Base-by-base conservation (phyloP, 2,888 invertebrate species). In the Willowsia nigromaculata region DNA sequence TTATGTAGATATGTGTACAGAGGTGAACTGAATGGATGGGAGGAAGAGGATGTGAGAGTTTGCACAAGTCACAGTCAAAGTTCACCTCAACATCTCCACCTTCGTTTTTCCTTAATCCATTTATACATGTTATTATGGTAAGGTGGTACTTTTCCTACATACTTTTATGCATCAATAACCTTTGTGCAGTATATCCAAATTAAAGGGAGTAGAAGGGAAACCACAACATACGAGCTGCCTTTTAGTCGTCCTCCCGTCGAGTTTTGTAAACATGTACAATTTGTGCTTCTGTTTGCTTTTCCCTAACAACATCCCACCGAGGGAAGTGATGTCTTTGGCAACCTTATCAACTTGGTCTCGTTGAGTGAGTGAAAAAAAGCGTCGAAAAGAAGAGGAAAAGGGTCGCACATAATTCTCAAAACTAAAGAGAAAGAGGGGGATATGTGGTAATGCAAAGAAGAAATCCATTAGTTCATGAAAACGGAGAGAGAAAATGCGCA, bases 211-310 rank as follows among this genome's bases (percentile, higher is more conserved):
- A 56, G 22, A 56, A 56, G 18, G 56, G 7, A 25, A n/a, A n/a
- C 25, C 56, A 25, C 56, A 56, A 56, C 22, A 25, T 9, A 9
- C 56, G 7, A 25, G 25, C 22, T 25, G 11, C 56, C 56, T 56
- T 56, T 56, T 22, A 56, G 56, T 4, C 22, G 22, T 56, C 9
- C 25, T 56, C 56, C 22, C 11, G 56, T 5, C 25, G 56, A 62
- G 62, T 62, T 62, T 62, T 30, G 62, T 62, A 30, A 62, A 30
- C 27, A 62, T 62, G 62, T 62, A 30, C 62, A 62, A 62, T 62
- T 27, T 62, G 27, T 30, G 62, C 62, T 30, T 30, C 30, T 62
- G 62, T 62, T 30, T 62, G 27, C 62, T 62, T 62, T 62, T 30
- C 62, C 62, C 62, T 62, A 56, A 56, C 56, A 56, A 56, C 56